Conservation (phyloP, 2,888 invertebrate genomes). For the Bruchidius siliquastri region DNA sequence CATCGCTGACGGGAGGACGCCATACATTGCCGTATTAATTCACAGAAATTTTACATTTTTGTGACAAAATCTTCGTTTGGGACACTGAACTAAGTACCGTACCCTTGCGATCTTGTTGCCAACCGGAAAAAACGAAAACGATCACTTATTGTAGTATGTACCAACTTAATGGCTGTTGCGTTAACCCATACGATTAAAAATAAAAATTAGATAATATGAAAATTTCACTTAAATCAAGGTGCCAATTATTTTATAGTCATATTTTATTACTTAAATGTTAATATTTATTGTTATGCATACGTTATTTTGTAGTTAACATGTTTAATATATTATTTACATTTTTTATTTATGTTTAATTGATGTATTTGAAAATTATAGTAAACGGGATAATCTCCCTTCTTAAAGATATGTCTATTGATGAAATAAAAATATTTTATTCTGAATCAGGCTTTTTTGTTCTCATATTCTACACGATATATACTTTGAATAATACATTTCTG, state of each 20-base stretch:
- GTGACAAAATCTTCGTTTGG: too few species aligned
- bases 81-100: too few species aligned
- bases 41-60: too few species aligned
- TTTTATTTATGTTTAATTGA: slow-evolving; percentile 8
- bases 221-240: slow-evolving; percentile 1
- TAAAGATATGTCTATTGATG: slow-evolving; percentile 8
- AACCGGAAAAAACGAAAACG: too few species aligned
- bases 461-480: too few species aligned
- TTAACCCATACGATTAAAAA: neutral
- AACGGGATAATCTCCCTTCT: slow-evolving; percentile 8
- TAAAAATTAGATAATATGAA: neutral
- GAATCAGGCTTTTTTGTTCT: slow-evolving; percentile 1
- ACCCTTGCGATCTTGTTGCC: too few species aligned
- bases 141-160: too few species aligned
- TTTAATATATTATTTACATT: slow-evolving; percentile 23
- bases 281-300: slow-evolving; percentile 17
- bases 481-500: too few species aligned
- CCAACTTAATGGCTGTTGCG: neutral
- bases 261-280: slow-evolving; percentile 23
- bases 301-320: slow-evolving; percentile 22
- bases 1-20: too few species aligned
- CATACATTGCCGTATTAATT: too few species aligned
- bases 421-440: slow-evolving; percentile 13
- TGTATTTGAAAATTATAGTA: slow-evolving; percentile 12
- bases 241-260: slow-evolving; percentile 22